These are phyloP conservation scores for Enoplosus armatus DNA, from an alignment of 2,797 vertebrate species.

Conservation along the genomic window DNA sequence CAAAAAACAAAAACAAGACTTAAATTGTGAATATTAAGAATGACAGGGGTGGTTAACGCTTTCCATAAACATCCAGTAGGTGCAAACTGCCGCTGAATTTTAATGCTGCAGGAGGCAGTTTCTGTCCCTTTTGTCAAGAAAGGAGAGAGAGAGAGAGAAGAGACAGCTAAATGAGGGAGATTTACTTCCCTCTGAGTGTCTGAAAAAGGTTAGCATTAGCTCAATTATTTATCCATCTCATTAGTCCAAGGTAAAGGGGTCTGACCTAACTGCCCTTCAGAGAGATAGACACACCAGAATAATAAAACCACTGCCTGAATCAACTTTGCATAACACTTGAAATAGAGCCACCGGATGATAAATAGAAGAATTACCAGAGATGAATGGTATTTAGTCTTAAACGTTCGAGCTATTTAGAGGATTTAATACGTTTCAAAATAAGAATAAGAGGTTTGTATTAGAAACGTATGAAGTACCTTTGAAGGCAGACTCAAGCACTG, in stretches of 20 bases:
- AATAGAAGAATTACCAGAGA: conserved; percentile 37
- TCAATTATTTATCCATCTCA: conserved; percentile 82
- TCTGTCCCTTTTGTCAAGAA: conserved; percentile 53
- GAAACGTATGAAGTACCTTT: conserved; percentile 88
- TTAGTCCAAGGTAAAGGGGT: conserved; percentile 75
- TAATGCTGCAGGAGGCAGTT: conserved; percentile 84
- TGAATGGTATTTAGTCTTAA: conserved; percentile 17
- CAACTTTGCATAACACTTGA: conserved; percentile 50
- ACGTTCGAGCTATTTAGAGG: conserved; percentile 1
- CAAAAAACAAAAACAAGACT: conserved; percentile 81
- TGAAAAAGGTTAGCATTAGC: conserved; percentile 79
- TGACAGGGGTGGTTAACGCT: conserved; percentile 94
- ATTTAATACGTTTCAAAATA: conserved; percentile 23
- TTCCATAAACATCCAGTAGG: conserved; percentile 92
- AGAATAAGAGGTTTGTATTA: conserved; percentile 11
- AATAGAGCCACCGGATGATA: conserved; percentile 37
- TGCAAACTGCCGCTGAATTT: conserved; percentile 90
- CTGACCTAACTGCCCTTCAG: conserved; percentile 80
- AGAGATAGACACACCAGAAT: conserved; percentile 70
- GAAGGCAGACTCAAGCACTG: conserved; percentile 94
- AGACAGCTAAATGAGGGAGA: conserved; percentile 62
- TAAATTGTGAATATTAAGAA: conserved; percentile 96
- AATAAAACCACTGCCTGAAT: conserved; percentile 66
- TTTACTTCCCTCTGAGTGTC: conserved; percentile 67
- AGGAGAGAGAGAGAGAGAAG: conserved; percentile 29